phyloP scores from a whole-genome alignment of 2,888 invertebrate species.

The Andrena bucephala region DNA sequence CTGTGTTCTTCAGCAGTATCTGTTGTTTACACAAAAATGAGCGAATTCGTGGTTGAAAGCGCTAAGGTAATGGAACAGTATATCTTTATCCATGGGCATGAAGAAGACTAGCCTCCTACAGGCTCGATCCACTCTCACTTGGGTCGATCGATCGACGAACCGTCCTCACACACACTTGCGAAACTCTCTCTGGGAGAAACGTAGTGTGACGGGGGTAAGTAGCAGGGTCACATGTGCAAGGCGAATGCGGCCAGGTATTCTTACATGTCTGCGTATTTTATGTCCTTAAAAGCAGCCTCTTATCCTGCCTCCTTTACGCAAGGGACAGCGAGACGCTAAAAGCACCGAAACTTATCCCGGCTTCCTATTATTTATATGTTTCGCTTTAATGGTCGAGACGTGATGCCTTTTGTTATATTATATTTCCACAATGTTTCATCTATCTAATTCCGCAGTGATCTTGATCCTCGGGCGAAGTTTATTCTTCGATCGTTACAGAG shows the following conservation, averaged over 20 bases:
- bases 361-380: slow-evolving; percentile 59
- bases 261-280: slow-evolving; percentile 78
- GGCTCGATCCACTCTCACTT: slow-evolving; percentile 16
- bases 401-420: slow-evolving; percentile 5
- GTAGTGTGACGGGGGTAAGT: slow-evolving; percentile 46
- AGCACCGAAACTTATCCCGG: slow-evolving; percentile 58
- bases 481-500: not conserved
- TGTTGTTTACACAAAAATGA: too few species aligned
- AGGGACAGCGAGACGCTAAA: slow-evolving; percentile 52
- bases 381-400: slow-evolving; percentile 38
- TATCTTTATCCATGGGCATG: too few species aligned
- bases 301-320: slow-evolving; percentile 67
- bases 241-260: slow-evolving; percentile 60
- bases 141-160: slow-evolving; percentile 32
- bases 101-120: not conserved
- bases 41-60: not conserved
- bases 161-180: slow-evolving; percentile 30
- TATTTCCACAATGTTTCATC: not conserved
- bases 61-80: not conserved
- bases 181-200: slow-evolving; percentile 49
- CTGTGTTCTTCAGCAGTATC: too few species aligned
- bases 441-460: not conserved
- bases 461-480: not conserved
- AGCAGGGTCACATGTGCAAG: slow-evolving; percentile 56
- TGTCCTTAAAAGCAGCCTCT: slow-evolving; percentile 81